Percentiles rank a stretch among this genome's conserved stretches.
phyloP scores from a whole-genome alignment of 2,888 invertebrate genomes.

The Catonia carolina region DNA sequence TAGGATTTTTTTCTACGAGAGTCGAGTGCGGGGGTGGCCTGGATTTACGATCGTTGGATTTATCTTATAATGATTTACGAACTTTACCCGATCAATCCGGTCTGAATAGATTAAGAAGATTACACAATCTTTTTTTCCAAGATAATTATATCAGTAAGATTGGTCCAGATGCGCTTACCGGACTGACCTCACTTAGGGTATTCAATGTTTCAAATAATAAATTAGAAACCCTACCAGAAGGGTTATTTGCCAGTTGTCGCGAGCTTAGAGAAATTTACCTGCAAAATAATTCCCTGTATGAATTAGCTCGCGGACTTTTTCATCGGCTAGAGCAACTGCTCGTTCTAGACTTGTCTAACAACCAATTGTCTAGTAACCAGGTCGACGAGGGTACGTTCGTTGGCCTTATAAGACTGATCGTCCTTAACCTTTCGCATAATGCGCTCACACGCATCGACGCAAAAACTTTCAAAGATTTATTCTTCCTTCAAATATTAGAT shows the following conservation, averaged over 20 bases:
- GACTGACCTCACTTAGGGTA: conserved; percentile 68
- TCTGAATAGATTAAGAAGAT: conserved; percentile 64
- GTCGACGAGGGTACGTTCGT: conserved; percentile 79
- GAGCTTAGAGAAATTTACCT: conserved; percentile 76
- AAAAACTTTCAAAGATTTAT: conserved; percentile 78
- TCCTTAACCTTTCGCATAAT: conserved; percentile 79
- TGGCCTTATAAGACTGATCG: conserved; percentile 75
- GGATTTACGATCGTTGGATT: conserved; percentile 68
- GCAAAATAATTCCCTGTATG: conserved; percentile 76
- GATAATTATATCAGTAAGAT: conserved; percentile 77
- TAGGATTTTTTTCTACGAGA: conserved; percentile 52
- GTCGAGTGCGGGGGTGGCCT: conserved; percentile 53
- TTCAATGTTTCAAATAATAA: conserved; percentile 83
- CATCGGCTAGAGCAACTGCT: conserved; percentile 76
- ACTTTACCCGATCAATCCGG: conserved; percentile 66
- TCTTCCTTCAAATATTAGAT: conserved; percentile 77
- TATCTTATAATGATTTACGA: conserved; percentile 73
- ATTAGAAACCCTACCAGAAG: conserved; percentile 71
- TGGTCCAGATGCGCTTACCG: conserved; percentile 69
- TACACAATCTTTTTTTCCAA: conserved; percentile 73
- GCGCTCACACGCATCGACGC: conserved; percentile 76
- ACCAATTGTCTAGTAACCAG: conserved; percentile 76
- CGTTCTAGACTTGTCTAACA: conserved; percentile 75
- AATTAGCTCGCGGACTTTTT: conserved; percentile 75
- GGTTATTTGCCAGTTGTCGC: conserved; percentile 71